Base-by-base conservation (phyloP, 2,888 invertebrate genomes). In the Alloplasta piceator region DNA sequence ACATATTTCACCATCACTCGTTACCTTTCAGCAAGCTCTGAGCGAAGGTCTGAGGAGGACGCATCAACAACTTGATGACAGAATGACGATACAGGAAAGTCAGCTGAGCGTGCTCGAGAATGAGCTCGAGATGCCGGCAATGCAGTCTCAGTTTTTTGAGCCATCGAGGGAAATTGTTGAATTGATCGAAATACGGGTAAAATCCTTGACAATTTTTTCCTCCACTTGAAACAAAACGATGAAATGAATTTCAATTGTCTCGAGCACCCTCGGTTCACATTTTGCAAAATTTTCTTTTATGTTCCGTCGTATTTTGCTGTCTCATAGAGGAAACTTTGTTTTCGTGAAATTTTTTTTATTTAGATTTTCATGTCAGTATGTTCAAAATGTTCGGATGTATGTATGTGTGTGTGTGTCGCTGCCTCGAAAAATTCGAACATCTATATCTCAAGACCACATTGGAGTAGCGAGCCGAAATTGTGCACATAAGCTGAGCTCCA, bases 31-130 rank as follows among this genome's bases (percentile, higher is more conserved):
- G 88, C 85, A 89, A 83, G 85, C 80, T 12, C 84, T 90, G 52
- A 87, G 84, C 80, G 86, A 89, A 16, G 85, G 88, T 67, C 70
- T 91, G 61, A 86, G 85, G 63, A 88, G 85, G 60, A 87, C 88
- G 9, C 90, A 91, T 80, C 80, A 87, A 16, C 87, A 90, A 64
- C 83, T 92, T 14, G 87, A 85, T 46, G 87, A 90, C 39, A 87
- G 87, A 12, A 89, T 92, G 70, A 88, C 87, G 3, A 82, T 87
- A 14, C 89, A 89, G 71, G 88, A 89, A 68, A 87, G 90, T 36
- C 89, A 90, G 60, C 88, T 92, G 26, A 89, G 86, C 43, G 88
- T 87, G 61, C 78, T 92, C 46, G 87, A 90, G 67, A 87, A 87
- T n/a, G 87, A 90, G 46, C 75, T 91, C 61, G 86, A 90, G 38